These are phyloP conservation scores for Otolemur garnettii DNA, from an alignment of 2,113 vertebrate species.

Conservation along the genomic window DNA sequence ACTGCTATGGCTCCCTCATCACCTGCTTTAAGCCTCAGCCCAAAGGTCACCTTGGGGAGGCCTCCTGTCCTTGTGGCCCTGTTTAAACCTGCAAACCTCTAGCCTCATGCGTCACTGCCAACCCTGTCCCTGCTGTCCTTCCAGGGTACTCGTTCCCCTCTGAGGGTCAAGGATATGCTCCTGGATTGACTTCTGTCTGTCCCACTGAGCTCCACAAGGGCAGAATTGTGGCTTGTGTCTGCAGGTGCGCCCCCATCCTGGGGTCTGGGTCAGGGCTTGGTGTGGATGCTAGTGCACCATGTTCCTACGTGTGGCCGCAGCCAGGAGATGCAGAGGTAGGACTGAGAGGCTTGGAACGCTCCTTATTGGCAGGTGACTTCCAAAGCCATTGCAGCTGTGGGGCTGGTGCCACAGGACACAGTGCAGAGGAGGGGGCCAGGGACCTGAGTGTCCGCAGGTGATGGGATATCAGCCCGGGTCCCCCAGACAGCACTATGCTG, in stretches of 20 bases:
- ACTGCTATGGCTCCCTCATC: accelerated
- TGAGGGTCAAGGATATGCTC: accelerated
- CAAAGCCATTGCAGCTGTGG: not conserved
- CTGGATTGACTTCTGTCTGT: accelerated
- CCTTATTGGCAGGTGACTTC: not conserved
- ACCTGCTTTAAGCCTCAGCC: not conserved
- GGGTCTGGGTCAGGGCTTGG: not conserved
- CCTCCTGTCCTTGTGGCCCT: not conserved
- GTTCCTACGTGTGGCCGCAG: accelerated
- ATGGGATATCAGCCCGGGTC: not conserved
- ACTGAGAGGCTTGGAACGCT: not conserved
- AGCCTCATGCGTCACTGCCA: not conserved
- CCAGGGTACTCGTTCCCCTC: accelerated
- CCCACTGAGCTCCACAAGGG: accelerated
- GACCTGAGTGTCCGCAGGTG: not conserved
- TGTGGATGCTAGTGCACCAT: accelerated
- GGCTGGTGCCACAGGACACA: not conserved
- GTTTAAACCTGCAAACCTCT: not conserved
- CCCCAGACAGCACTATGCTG: not conserved
- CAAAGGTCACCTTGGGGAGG: not conserved
- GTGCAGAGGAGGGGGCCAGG: not conserved
- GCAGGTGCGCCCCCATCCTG: accelerated
- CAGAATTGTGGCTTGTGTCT: not conserved
- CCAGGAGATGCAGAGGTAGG: accelerated
- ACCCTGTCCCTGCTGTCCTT: too few relatives aligned